A percentile compares a stretch with the other conserved stretches of the same genome.
Conservation (phyloP, 2,113 vertebrate genomes). For the Uria lomvia region DNA sequence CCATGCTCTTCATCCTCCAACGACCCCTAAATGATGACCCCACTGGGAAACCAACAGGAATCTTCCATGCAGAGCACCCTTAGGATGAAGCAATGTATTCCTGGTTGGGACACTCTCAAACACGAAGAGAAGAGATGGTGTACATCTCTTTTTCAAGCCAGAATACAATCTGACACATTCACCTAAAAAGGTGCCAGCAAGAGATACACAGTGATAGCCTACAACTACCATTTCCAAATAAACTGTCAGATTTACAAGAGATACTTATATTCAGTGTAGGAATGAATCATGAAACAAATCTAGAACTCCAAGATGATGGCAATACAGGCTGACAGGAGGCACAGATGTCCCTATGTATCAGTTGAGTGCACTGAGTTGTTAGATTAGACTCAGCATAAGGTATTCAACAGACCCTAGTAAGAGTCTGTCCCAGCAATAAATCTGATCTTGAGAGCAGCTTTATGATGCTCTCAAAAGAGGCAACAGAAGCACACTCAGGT, state of each 20-base stretch:
- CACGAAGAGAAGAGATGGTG: neutral
- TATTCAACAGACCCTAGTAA: neutral
- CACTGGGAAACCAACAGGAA: neutral
- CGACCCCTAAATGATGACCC: neutral
- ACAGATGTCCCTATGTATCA: neutral
- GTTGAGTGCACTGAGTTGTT: neutral
- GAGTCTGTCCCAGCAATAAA: neutral
- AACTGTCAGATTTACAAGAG: neutral
- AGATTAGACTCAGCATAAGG: neutral
- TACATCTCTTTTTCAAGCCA: neutral
- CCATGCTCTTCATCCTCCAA: neutral
- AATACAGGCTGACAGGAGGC: neutral
- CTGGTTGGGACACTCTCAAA: neutral
- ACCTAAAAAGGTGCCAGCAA: neutral
- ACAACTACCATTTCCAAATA: neutral
- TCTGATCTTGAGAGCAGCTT: neutral
- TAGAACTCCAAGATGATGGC: neutral
- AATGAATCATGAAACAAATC: neutral
- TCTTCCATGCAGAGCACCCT: neutral
- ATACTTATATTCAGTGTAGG: neutral
- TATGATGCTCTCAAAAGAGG: neutral
- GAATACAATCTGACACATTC: neutral
- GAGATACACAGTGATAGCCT: neutral
- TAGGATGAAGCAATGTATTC: neutral
- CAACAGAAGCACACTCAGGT: neutral